Evolutionary conservation across 2,113 vertebrate species (phyloP).

Genomic region (Donacobius atricapilla): DNA sequence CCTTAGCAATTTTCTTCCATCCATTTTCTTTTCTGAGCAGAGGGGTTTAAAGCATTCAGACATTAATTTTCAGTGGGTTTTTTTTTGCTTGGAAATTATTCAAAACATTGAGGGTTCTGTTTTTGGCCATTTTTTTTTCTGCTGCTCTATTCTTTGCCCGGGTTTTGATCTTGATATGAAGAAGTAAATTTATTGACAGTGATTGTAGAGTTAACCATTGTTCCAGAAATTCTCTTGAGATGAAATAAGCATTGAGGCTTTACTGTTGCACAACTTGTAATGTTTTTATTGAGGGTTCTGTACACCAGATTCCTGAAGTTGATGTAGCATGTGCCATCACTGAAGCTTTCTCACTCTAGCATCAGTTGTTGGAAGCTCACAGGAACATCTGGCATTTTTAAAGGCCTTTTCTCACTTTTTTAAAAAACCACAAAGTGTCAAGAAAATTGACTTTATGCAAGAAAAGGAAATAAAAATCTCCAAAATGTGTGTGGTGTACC

Average conservation of each 20-base stretch:
- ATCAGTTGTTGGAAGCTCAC: neutral
- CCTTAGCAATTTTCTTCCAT: neutral
- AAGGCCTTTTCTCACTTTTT: neutral
- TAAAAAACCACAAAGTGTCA: neutral
- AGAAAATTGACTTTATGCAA: neutral
- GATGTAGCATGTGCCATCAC: neutral
- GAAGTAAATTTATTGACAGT: neutral
- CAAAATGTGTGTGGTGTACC: neutral
- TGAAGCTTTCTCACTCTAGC: neutral
- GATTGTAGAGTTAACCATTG: neutral
- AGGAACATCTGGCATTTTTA: neutral
- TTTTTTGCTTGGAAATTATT: neutral
- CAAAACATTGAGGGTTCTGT: neutral
- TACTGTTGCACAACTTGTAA: neutral
- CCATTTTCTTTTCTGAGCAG: neutral
- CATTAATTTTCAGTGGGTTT: rapidly evolving
- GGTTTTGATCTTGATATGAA: neutral
- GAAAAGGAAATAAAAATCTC: neutral
- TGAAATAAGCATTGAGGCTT: neutral
- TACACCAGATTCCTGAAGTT: neutral
- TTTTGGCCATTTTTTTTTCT: neutral
- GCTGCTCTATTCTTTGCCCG: neutral
- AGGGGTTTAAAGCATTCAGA: neutral
- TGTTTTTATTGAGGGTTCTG: neutral
- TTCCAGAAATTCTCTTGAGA: neutral